Evolutionary conservation across 2,113 vertebrate species (phyloP).

Genomic region (Diadophis punctatus): DNA sequence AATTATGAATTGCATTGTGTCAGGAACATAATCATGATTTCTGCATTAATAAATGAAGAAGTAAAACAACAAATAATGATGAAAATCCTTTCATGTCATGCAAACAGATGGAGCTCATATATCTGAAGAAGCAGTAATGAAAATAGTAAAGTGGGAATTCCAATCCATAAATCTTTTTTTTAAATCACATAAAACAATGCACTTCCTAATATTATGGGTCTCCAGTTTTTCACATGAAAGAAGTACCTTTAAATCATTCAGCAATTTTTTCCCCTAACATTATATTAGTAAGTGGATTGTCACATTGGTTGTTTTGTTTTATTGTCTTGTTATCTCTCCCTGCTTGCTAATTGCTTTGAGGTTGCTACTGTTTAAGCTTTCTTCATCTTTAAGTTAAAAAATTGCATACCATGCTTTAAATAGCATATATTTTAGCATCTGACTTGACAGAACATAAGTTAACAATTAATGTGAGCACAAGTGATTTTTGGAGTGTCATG

Average conservation of each 20-base stretch:
- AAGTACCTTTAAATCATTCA: neutral
- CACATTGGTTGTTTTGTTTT: neutral
- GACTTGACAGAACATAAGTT: slow-evolving; percentile 14
- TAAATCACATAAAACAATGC: neutral
- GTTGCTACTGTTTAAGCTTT: rapidly evolving
- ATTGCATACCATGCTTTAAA: neutral
- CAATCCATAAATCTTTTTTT: neutral
- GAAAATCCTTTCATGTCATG: neutral
- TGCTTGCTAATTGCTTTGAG: rapidly evolving
- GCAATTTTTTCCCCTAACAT: neutral
- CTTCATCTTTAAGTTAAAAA: slow-evolving; percentile 16
- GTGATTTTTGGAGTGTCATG: slow-evolving; percentile 39
- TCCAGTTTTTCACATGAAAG: neutral
- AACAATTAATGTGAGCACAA: slow-evolving; percentile 38
- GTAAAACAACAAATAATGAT: neutral
- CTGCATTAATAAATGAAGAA: neutral
- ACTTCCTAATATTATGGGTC: neutral
- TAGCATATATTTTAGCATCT: neutral
- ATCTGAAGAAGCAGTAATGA: neutral
- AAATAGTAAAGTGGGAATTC: neutral
- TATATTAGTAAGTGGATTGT: rapidly evolving
- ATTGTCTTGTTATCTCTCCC: neutral
- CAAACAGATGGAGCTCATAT: neutral
- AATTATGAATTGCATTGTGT: neutral
- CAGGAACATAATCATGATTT: neutral